A percentile compares a stretch with the other conserved stretches of the same genome.
These are phyloP conservation scores for Pempheris klunzingeri DNA, from an alignment of 2,797 vertebrate species.

Conservation along the genomic window DNA sequence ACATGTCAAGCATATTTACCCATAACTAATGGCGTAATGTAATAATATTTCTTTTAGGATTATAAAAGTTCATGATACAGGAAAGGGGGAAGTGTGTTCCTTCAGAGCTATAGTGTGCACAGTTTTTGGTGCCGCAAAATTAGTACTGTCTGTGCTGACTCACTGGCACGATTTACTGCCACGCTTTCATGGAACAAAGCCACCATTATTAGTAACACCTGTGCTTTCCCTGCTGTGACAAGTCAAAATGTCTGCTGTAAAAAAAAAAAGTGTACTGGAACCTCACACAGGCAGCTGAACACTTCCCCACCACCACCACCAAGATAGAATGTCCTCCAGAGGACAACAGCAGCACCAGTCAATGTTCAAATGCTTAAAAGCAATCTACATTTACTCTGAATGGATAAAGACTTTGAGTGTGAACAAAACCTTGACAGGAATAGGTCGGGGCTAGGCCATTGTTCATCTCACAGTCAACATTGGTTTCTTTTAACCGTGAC, in stretches of 20 bases:
- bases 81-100: background rate
- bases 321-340: too few species aligned
- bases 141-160: too few species aligned
- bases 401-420: background rate
- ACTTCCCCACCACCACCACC: too few species aligned
- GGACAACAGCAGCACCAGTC: too few species aligned
- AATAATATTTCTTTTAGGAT: background rate
- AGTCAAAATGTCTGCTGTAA: too few species aligned
- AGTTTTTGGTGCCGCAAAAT: background rate
- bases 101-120: too few species aligned
- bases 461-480: background rate
- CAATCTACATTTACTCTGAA: background rate
- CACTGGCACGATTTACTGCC: background rate
- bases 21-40: too few species aligned
- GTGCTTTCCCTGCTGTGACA: background rate
- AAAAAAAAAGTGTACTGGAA: too few species aligned
- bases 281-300: too few species aligned
- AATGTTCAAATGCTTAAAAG: too few species aligned
- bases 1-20: too few species aligned
- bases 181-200: background rate
- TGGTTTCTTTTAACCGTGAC: background rate
- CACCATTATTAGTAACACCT: background rate
- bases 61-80: background rate
- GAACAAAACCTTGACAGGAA: background rate
- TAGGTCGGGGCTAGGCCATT: background rate